These are phyloP conservation scores for Lutjanus campechanus DNA, from an alignment of 2,797 vertebrate genomes.

Conservation along the genomic window DNA sequence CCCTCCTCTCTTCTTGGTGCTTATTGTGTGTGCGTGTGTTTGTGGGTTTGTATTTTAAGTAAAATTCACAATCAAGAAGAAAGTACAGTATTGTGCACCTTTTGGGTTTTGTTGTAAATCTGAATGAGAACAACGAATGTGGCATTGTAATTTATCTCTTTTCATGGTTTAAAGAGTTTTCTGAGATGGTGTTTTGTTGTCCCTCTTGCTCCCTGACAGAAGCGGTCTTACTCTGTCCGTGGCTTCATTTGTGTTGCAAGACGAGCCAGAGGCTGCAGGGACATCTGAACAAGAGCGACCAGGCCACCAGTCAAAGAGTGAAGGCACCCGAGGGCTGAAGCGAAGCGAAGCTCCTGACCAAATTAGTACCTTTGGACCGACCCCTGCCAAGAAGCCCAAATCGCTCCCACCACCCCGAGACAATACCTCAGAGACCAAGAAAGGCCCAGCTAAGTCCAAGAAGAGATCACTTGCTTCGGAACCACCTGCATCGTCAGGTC, in stretches of 20 bases:
- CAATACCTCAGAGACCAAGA: constrained; percentile 88
- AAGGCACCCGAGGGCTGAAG: constrained; percentile 94
- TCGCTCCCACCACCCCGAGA: constrained; percentile 85
- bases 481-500: constrained; percentile 90
- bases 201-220: constrained; percentile 83
- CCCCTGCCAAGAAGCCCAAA: constrained; percentile 96
- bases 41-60: constrained; percentile 35
- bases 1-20: constrained; percentile 82
- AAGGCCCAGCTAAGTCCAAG: constrained; percentile 90
- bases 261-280: constrained; percentile 92
- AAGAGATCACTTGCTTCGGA: constrained; percentile 92
- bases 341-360: constrained; percentile 95
- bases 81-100: constrained; percentile 18
- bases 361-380: constrained; percentile 93
- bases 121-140: constrained; percentile 44
- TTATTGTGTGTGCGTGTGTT: constrained; percentile 70
- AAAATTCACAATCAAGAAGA: constrained; percentile 4
- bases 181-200: constrained; percentile 57
- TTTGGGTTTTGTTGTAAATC: constrained; percentile 36
- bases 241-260: constrained; percentile 92
- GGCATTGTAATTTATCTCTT: constrained; percentile 22
- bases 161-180: constrained; percentile 3
- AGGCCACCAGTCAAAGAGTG: constrained; percentile 93
- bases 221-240: constrained; percentile 93
- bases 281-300: constrained; percentile 94